Conservation (phyloP, 2,888 invertebrate species). For the Callyntrura sp. region DNA sequence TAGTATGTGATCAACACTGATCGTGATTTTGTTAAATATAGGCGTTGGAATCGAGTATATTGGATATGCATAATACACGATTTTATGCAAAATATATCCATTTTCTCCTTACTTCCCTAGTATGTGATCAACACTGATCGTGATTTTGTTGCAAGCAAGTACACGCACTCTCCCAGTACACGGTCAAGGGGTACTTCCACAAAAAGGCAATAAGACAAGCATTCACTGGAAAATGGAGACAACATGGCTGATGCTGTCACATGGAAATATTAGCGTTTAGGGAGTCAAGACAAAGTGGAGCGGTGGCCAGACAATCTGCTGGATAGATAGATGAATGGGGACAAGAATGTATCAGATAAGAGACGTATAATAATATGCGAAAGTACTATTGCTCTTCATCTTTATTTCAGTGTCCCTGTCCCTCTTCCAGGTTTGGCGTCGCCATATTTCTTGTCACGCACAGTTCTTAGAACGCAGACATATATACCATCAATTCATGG, state of each 20-base stretch:
- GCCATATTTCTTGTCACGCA: no score
- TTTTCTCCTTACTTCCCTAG: not conserved
- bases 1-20: not conserved
- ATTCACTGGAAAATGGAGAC: slow-evolving; percentile 14
- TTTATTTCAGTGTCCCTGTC: not conserved
- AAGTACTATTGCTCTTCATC: not conserved
- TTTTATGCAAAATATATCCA: not conserved
- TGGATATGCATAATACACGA: no score
- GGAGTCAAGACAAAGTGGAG: not conserved
- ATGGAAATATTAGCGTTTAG: slow-evolving; percentile 47
- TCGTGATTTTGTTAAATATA: not conserved
- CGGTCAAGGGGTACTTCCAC: no score
- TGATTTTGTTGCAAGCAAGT: not conserved
- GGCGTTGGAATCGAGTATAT: no score
- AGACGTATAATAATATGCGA: not conserved
- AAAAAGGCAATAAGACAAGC: not conserved
- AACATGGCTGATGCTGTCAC: slow-evolving; percentile 58
- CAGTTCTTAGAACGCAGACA: no score
- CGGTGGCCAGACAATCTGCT: no score
- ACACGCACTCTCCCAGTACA: no score
- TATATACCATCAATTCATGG: no score
- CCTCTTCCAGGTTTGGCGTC: no score
- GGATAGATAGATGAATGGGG: not conserved
- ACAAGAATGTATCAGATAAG: not conserved
- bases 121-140: not conserved